Percentiles rank a stretch among this genome's conserved stretches.
phyloP scores from a whole-genome alignment of 23 tunicate genomes.

The Trididemnum nubilum region DNA sequence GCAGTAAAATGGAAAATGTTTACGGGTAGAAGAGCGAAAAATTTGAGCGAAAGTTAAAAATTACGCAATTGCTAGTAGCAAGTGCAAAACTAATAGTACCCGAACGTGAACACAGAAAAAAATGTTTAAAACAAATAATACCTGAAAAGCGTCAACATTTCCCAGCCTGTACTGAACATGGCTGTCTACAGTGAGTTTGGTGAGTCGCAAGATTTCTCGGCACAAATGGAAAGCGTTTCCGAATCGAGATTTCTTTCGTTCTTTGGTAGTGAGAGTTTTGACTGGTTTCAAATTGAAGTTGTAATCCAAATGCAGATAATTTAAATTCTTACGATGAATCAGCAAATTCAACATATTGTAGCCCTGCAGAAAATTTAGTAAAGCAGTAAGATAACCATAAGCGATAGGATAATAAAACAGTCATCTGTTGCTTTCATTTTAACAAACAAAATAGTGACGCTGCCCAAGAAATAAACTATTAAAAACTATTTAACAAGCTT shows the following conservation, averaged over 20 bases:
- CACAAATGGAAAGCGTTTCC: constrained; percentile 99
- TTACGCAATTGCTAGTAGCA: too few relatives aligned
- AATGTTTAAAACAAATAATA: too few relatives aligned
- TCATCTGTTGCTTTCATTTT: too few relatives aligned
- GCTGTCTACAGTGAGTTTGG: constrained; percentile 90
- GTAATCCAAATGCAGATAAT: constrained; percentile 98
- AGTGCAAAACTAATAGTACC: too few relatives aligned
- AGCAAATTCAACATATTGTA: constrained; percentile 97
- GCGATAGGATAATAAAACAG: too few relatives aligned
- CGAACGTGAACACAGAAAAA: too few relatives aligned
- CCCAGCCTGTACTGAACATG: constrained; percentile 98
- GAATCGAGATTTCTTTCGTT: constrained; percentile 95
- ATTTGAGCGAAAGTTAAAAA: too few relatives aligned
- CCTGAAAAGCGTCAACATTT: constrained; percentile 96
- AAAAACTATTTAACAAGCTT: too few relatives aligned
- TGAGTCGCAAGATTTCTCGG: constrained; percentile 83
- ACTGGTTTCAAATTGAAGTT: constrained; percentile 99
- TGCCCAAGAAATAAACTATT: neutral
- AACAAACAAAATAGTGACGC: too few relatives aligned
- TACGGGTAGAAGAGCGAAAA: too few relatives aligned
- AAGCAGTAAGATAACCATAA: too few relatives aligned
- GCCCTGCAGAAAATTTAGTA: constrained; percentile 49
- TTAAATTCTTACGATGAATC: constrained; percentile 98
- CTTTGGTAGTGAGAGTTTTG: constrained; percentile 96
- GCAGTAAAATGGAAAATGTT: too few relatives aligned